Conservation (phyloP, 2,797 vertebrate genomes). For the Graptemys geographica region DNA sequence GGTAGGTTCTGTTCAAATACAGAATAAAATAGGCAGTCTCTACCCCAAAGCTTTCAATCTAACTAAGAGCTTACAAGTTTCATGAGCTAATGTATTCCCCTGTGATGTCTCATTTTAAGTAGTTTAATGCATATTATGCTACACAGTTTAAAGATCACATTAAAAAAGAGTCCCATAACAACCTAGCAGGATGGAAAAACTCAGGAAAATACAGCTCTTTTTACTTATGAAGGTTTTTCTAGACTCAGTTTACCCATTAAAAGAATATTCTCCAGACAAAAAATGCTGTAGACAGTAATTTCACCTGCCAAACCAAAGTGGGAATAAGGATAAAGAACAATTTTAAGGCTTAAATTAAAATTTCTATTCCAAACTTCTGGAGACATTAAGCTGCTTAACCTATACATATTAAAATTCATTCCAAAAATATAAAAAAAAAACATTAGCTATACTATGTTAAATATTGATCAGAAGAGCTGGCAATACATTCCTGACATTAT, state of each 20-base stretch:
- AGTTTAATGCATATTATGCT: background rate
- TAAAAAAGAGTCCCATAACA: background rate
- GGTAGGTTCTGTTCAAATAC: background rate
- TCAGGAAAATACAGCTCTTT: background rate
- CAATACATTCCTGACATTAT: background rate
- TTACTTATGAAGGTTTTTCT: background rate
- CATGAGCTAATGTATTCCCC: background rate
- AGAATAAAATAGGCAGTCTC: background rate
- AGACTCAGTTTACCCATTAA: background rate
- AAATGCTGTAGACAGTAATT: background rate
- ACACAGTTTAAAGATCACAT: background rate
- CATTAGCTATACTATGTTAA: background rate
- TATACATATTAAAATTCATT: background rate
- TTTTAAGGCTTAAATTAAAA: background rate
- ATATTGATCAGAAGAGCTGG: background rate
- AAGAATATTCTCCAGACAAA: background rate
- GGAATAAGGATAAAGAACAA: background rate
- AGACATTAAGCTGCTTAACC: background rate
- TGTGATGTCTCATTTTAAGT: background rate
- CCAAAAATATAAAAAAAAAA: background rate
- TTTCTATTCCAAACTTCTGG: background rate
- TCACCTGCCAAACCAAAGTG: background rate
- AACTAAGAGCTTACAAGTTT: background rate
- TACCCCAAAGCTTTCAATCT: background rate
- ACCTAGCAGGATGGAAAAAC: background rate